Conservation (phyloP, 2,113 vertebrate species). For the Ceyx margarethae region DNA sequence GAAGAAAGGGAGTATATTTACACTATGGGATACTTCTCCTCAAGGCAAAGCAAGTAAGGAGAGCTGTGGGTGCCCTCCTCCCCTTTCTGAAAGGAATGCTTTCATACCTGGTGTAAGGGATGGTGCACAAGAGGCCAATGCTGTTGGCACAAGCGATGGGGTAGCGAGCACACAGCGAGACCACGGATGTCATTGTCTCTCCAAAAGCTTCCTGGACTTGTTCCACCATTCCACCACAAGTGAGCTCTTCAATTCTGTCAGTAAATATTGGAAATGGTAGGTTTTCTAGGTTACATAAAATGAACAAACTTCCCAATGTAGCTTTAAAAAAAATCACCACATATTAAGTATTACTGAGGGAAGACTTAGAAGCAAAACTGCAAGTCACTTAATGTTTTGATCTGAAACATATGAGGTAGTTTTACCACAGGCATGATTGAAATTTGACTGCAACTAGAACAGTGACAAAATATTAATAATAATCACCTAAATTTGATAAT, state of each 20-base stretch:
- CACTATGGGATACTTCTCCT: accelerated
- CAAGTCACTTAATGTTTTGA: neutral
- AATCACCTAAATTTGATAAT: too few species aligned
- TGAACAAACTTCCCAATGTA: neutral
- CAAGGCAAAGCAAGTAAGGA: neutral
- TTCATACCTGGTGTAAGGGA: constrained; percentile 91
- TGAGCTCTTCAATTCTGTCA: constrained; percentile 91
- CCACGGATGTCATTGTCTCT: constrained; percentile 98
- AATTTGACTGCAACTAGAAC: neutral
- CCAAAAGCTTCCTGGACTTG: constrained; percentile 98
- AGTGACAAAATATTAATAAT: neutral
- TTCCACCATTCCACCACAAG: constrained; percentile 97
- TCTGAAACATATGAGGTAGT: neutral
- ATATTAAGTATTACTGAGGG: neutral
- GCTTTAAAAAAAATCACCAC: neutral
- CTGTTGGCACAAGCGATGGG: constrained; percentile 98
- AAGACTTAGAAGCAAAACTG: neutral
- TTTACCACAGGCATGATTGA: neutral
- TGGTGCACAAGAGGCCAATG: constrained; percentile 94
- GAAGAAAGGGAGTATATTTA: neutral
- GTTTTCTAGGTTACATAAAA: neutral
- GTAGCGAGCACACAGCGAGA: constrained; percentile 94
- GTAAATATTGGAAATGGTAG: neutral
- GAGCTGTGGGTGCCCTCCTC: neutral
- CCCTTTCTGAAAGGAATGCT: neutral